Conservation (phyloP, 2,888 invertebrate genomes). For the Camponotus fellah region DNA sequence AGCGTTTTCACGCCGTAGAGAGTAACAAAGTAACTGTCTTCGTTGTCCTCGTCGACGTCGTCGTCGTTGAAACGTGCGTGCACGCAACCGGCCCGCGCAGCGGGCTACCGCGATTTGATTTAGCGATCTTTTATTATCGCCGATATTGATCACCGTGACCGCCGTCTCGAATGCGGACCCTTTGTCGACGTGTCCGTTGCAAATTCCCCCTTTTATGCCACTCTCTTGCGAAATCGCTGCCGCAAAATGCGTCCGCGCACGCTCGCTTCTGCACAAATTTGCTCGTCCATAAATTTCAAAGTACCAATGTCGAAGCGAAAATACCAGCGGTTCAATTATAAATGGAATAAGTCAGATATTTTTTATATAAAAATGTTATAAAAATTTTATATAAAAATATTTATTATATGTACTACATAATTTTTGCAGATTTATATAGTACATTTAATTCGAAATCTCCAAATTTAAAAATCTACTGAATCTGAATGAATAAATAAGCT, state of each 20-base stretch:
- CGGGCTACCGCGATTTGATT: conserved; percentile 74
- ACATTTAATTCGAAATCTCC: conserved; percentile 12
- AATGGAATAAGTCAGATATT: neutral
- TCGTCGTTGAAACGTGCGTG: conserved; percentile 50
- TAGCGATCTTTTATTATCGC: conserved; percentile 78
- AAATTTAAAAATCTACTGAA: neutral
- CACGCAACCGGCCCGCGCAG: conserved; percentile 25
- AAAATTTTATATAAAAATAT: neutral
- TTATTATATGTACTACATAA: neutral
- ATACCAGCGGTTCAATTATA: neutral
- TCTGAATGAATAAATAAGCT: conserved; percentile 20
- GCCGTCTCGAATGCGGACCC: conserved; percentile 20
- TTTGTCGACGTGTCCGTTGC: conserved; percentile 57
- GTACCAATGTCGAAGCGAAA: neutral
- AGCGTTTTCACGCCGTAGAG: conserved; percentile 81
- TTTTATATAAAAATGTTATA: neutral
- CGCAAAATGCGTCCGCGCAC: conserved; percentile 14
- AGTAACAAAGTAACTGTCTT: conserved; percentile 81
- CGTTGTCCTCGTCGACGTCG: neutral
- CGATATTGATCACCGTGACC: conserved; percentile 73
- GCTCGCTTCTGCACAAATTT: conserved; percentile 45
- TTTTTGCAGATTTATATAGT: neutral
- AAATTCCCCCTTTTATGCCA: conserved; percentile 33
- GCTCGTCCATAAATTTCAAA: conserved; percentile 33
- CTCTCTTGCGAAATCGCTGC: conserved; percentile 38